Conservation (phyloP, 2,113 vertebrate genomes). For the Uria aalge region DNA sequence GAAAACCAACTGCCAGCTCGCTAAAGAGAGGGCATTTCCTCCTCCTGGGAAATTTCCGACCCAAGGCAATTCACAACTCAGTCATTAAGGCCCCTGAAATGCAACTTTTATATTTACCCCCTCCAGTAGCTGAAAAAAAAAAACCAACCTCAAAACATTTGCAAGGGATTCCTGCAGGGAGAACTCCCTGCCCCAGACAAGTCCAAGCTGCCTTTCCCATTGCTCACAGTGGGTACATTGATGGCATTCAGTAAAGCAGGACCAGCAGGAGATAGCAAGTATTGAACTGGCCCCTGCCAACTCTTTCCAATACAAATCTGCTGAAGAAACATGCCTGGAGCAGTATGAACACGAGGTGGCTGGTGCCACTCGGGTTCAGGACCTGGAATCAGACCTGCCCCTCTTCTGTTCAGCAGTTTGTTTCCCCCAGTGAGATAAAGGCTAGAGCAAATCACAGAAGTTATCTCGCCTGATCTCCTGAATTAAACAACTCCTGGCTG, state of each 20-base stretch:
- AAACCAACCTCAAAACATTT: not conserved
- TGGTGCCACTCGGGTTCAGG: not conserved
- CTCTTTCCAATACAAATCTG: not conserved
- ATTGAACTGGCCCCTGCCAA: not conserved
- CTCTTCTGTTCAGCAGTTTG: not conserved
- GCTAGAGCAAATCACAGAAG: not conserved
- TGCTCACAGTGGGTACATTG: not conserved
- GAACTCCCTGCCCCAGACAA: not conserved
- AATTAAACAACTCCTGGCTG: not conserved
- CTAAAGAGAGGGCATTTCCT: conserved; percentile 23
- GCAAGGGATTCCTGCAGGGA: not conserved
- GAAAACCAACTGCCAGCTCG: not conserved
- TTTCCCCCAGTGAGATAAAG: not conserved
- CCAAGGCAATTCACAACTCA: not conserved
- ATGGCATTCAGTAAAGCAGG: not conserved
- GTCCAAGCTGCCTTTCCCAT: not conserved
- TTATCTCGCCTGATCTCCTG: not conserved
- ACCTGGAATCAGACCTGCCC: not conserved
- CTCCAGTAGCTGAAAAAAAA: not conserved
- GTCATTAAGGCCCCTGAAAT: not conserved
- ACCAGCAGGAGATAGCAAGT: not conserved
- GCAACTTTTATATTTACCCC: not conserved
- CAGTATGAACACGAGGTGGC: not conserved
- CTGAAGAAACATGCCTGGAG: not conserved
- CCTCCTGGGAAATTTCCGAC: not conserved